These are phyloP conservation scores for Heterodera carotae DNA, from an alignment of 1,140 invertebrate genomes.

Conservation along the genomic window DNA sequence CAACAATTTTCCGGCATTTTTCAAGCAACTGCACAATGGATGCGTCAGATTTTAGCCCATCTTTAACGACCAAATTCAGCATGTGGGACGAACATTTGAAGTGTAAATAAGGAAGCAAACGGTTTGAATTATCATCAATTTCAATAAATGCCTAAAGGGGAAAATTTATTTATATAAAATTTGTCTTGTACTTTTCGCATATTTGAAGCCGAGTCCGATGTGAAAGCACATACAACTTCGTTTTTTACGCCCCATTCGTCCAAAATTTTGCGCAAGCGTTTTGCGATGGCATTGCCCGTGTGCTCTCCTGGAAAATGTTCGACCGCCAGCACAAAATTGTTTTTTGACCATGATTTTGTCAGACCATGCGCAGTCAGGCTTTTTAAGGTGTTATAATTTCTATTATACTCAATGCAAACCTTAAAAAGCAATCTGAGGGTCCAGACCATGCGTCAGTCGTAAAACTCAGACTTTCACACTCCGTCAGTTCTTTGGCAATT, in stretches of 20 bases:
- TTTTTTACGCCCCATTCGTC: not conserved
- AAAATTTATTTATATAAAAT: not conserved
- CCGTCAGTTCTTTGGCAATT: too few species aligned
- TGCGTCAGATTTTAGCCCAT: not conserved
- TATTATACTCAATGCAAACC: not conserved
- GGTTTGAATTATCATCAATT: not conserved
- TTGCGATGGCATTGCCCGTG: not conserved
- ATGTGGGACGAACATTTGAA: not conserved
- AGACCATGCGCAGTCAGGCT: conserved; percentile 8
- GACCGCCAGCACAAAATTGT: not conserved
- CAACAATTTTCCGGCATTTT: not conserved
- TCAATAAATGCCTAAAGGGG: not conserved
- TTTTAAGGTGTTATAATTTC: not conserved
- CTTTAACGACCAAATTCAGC: not conserved
- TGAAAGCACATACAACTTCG: not conserved
- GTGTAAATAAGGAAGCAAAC: not conserved
- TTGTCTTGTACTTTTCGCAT: not conserved
- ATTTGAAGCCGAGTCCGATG: not conserved
- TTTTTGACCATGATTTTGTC: not conserved
- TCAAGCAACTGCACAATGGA: not conserved
- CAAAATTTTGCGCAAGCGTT: not conserved
- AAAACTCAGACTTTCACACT: too few species aligned
- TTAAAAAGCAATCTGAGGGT: not conserved
- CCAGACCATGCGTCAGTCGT: too few species aligned
- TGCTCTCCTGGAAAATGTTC: conserved; percentile 1